Conservation (phyloP, 1,140 invertebrate species). For the Drosophila busckii region DNA sequence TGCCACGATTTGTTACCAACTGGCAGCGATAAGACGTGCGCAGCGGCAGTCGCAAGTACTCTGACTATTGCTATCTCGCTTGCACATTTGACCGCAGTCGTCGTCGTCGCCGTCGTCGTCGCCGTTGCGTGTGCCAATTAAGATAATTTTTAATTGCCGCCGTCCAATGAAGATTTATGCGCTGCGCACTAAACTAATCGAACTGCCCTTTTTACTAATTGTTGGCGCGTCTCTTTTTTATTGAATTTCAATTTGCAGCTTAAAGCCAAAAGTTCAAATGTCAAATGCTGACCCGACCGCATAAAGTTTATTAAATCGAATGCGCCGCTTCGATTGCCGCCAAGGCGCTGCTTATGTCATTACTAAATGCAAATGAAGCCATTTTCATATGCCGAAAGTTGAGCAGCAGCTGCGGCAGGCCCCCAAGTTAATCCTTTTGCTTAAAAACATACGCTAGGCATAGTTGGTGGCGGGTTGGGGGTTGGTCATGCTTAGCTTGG, state of each 20-base stretch:
- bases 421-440: slow-evolving; percentile 69
- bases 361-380: slow-evolving; percentile 55
- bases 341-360: slow-evolving; percentile 28
- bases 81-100: slow-evolving; percentile 1
- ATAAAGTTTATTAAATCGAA: slow-evolving; percentile 54
- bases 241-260: slow-evolving; percentile 39
- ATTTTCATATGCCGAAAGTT: slow-evolving; percentile 27
- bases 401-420: not conserved
- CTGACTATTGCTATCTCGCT: not conserved
- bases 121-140: slow-evolving; percentile 59
- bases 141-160: slow-evolving; percentile 70
- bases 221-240: slow-evolving; percentile 4
- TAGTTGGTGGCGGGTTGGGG: too few relatives aligned
- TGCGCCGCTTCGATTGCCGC: slow-evolving; percentile 12
- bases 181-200: slow-evolving; percentile 40
- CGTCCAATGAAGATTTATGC: slow-evolving; percentile 66
- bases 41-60: slow-evolving; percentile 5
- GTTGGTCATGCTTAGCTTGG: too few relatives aligned
- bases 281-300: slow-evolving; percentile 33
- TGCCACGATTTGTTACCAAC: slow-evolving; percentile 46
- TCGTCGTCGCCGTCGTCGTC: not conserved
- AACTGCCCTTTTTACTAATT: slow-evolving; percentile 28
- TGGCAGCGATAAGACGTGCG: slow-evolving; percentile 46
- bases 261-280: slow-evolving; percentile 29
- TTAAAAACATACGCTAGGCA: slow-evolving; percentile 65